A percentile compares a stretch with the other conserved stretches of the same genome.
Conservation (phyloP, 2,888 invertebrate genomes). For the Aelia acuminata region DNA sequence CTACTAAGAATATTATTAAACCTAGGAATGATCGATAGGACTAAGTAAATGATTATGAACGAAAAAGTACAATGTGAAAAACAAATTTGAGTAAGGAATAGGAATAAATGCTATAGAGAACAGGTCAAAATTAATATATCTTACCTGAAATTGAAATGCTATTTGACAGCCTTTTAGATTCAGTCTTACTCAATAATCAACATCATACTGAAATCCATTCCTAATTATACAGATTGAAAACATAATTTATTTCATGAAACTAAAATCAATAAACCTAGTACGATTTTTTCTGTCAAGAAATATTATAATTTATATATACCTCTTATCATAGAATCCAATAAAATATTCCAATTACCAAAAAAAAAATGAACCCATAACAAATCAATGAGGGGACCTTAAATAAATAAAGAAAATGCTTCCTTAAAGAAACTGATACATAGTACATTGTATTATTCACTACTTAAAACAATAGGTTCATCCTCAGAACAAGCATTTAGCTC, state of each 20-base stretch:
- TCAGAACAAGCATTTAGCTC: slow-evolving; percentile 50
- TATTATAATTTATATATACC: background rate
- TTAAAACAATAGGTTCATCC: slow-evolving; percentile 46
- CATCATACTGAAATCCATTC: background rate
- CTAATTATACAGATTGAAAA: background rate
- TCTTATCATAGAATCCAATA: background rate
- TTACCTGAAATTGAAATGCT: background rate
- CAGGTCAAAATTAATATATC: background rate
- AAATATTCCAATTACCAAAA: slow-evolving; percentile 7
- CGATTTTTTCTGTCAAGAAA: background rate
- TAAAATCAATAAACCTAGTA: background rate
- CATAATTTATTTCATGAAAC: background rate
- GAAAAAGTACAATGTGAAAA: background rate
- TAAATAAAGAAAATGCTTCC: background rate
- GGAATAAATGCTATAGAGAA: background rate
- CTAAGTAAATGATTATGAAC: background rate
- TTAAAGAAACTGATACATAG: background rate
- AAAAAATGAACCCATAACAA: background rate
- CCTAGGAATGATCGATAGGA: background rate
- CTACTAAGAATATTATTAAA: background rate
- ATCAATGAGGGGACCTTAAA: background rate
- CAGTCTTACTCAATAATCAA: background rate
- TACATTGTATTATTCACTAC: background rate
- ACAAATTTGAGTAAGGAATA: background rate
- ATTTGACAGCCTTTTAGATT: background rate